These are phyloP conservation scores for Pimephales promelas DNA, from an alignment of 2,113 vertebrate genomes.

Conservation along the genomic window DNA sequence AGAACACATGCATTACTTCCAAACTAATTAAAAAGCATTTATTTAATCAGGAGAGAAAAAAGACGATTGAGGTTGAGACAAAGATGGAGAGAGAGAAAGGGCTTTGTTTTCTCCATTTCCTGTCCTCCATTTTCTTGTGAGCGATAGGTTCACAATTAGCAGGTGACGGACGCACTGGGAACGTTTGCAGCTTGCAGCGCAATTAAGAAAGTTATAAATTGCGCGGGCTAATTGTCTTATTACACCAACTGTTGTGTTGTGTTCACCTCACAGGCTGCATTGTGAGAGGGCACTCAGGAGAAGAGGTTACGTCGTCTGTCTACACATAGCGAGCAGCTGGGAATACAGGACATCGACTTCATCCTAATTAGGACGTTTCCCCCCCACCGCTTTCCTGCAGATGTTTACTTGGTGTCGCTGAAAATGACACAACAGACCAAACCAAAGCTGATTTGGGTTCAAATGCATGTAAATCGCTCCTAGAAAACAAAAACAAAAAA, in stretches of 20 bases:
- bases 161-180: neutral
- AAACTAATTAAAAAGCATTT: constrained; percentile 43
- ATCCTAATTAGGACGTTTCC: constrained; percentile 32
- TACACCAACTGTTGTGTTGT: constrained; percentile 19
- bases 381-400: neutral
- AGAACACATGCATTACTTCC: constrained; percentile 22
- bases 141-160: constrained; percentile 37
- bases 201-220: constrained; percentile 48
- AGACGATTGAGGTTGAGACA: neutral
- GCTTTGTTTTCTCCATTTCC: neutral
- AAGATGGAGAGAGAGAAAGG: neutral
- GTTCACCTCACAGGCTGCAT: constrained; percentile 4
- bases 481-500: neutral
- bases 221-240: constrained; percentile 38
- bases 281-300: neutral
- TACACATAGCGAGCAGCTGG: constrained; percentile 35
- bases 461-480: constrained; percentile 4
- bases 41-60: constrained; percentile 34
- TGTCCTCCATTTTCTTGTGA: constrained; percentile 3
- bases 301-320: constrained; percentile 14
- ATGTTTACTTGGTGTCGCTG: constrained; percentile 31
- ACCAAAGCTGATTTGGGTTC: constrained; percentile 24
- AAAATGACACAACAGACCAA: constrained; percentile 13
- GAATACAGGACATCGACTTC: constrained; percentile 43
- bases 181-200: constrained; percentile 9